phyloP scores from a whole-genome alignment of 1,140 invertebrate genomes.

The Lasioglossum albipes region DNA sequence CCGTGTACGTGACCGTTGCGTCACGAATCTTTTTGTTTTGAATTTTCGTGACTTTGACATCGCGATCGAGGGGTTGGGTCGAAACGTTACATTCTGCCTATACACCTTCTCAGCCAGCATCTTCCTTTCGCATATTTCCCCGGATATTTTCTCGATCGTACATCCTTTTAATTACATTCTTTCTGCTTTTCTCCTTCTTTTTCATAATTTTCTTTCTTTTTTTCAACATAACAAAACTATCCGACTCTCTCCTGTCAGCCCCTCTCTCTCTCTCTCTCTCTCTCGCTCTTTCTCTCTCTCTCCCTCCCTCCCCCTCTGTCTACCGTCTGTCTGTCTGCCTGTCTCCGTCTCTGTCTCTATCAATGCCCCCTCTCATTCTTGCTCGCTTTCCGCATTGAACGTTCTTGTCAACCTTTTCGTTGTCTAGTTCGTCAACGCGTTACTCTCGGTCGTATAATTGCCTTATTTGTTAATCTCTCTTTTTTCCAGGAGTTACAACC shows the following conservation, averaged over 20 bases:
- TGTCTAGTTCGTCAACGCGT: neutral
- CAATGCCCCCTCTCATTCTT: slow-evolving; percentile 7
- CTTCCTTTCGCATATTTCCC: neutral
- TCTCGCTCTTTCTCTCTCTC: neutral
- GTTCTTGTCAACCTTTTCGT: slow-evolving; percentile 18
- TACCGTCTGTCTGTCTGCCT: neutral
- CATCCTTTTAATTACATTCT: neutral
- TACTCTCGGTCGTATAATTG: neutral
- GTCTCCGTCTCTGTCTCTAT: slow-evolving; percentile 40
- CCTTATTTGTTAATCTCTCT: neutral
- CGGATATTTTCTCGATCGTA: neutral
- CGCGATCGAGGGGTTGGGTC: slow-evolving; percentile 40
- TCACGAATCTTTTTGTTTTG: slow-evolving; percentile 64
- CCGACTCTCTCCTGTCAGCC: neutral
- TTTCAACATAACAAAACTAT: slow-evolving; percentile 19
- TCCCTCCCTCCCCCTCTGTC: slow-evolving; percentile 32
- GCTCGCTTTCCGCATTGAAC: slow-evolving; percentile 5
- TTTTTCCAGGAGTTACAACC: neutral
- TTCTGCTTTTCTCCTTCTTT: neutral
- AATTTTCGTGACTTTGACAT: slow-evolving; percentile 57
- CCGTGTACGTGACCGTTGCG: slow-evolving; percentile 1
- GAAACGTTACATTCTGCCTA: neutral
- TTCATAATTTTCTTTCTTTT: neutral
- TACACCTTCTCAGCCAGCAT: neutral
- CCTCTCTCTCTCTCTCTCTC: neutral